A percentile compares a stretch with the other conserved stretches of the same genome.
Conservation (phyloP, 2,888 invertebrate species). For the Aethes cnicana region DNA sequence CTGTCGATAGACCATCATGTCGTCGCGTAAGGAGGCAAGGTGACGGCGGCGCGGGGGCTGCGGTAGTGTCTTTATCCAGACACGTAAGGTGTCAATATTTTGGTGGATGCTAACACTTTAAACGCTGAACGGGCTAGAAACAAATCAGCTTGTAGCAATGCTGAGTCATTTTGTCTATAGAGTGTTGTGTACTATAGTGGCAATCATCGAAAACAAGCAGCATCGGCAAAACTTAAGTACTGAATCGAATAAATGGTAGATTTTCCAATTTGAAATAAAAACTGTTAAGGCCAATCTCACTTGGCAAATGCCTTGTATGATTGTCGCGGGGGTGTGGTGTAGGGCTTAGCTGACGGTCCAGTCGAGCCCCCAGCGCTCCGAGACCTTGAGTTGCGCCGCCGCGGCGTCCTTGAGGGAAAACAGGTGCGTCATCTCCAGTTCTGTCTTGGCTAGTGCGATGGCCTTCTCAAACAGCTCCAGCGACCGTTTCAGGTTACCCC, state of each 20-base stretch:
- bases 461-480: constrained; percentile 94
- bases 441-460: constrained; percentile 91
- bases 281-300: constrained; percentile 30
- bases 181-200: no score
- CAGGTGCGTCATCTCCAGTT: constrained; percentile 94
- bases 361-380: constrained; percentile 87
- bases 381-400: constrained; percentile 92
- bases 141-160: no score
- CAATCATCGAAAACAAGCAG: constrained; percentile 23
- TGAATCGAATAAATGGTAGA: constrained; percentile 17
- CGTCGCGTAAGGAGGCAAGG: constrained; percentile 4
- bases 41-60: not conserved
- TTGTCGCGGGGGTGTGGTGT: not conserved
- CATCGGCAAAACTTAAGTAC: constrained; percentile 28
- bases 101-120: no score
- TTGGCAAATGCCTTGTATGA: constrained; percentile 30
- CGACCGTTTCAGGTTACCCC: constrained; percentile 91
- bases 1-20: no score
- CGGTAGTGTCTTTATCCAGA: not conserved
- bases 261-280: constrained; percentile 21
- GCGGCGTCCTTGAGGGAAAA: constrained; percentile 95
- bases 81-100: no score
- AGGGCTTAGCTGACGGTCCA: constrained; percentile 75
- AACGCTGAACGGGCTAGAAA: no score
- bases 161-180: no score